These are phyloP conservation scores for Platorchestia sp. DNA, from an alignment of 1,140 invertebrate species.

Conservation along the genomic window DNA sequence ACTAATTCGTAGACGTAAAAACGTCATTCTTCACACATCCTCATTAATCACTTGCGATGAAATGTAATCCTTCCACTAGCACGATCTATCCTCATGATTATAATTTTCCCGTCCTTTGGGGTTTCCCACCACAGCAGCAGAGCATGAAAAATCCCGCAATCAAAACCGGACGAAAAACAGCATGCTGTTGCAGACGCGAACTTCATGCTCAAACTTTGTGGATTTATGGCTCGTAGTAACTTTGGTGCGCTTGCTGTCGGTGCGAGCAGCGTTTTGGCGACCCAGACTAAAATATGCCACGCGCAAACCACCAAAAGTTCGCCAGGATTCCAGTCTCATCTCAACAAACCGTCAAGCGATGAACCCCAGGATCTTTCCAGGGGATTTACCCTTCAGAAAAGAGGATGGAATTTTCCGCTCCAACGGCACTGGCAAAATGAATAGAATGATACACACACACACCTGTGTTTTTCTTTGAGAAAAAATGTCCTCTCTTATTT, in stretches of 20 bases:
- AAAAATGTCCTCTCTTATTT: neutral
- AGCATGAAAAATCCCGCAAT: neutral
- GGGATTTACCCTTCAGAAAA: conserved; percentile 26
- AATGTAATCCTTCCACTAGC: neutral
- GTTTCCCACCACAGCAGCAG: neutral
- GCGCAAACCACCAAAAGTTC: neutral
- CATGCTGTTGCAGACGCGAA: neutral
- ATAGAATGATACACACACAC: neutral
- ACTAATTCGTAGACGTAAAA: neutral
- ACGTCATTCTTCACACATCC: neutral
- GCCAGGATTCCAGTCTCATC: conserved; percentile 13
- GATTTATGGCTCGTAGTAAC: neutral
- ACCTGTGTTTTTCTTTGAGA: neutral
- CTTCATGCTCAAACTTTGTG: neutral
- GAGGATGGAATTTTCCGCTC: conserved; percentile 17
- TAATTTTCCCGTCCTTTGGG: neutral
- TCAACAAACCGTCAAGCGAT: conserved; percentile 28
- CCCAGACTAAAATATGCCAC: neutral
- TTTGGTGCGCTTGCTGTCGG: neutral
- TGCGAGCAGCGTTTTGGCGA: neutral
- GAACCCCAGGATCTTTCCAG: neutral
- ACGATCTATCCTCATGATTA: neutral
- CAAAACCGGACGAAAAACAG: neutral
- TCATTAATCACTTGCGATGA: neutral
- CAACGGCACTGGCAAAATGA: neutral